Conservation (phyloP, 2,113 vertebrate species). For the Nyctibius bracteatus region DNA sequence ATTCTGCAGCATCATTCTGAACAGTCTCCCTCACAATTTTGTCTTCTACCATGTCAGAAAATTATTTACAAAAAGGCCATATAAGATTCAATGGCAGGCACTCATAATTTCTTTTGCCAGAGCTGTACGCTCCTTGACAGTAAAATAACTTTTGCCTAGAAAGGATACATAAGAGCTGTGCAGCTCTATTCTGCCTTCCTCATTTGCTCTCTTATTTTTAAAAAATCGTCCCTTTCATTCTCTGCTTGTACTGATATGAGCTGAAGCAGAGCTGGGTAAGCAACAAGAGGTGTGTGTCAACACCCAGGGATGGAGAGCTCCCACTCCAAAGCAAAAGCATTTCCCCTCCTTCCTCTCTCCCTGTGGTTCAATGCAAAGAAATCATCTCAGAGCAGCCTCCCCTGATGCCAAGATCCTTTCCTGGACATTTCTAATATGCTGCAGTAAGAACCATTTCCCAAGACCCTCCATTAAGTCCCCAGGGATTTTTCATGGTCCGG, state of each 20-base stretch:
- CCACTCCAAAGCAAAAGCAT: neutral
- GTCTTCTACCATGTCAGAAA: neutral
- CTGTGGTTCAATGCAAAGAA: neutral
- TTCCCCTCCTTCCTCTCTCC: neutral
- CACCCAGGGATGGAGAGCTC: neutral
- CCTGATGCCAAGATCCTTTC: neutral
- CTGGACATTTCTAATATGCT: neutral
- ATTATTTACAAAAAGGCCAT: neutral
- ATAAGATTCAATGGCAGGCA: neutral
- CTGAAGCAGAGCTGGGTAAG: neutral
- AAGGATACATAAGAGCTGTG: neutral
- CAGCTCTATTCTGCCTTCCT: neutral
- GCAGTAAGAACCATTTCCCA: neutral
- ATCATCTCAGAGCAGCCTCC: neutral
- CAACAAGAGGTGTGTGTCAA: neutral
- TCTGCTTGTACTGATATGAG: neutral
- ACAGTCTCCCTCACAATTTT: neutral
- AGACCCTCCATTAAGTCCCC: neutral
- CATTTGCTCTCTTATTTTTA: neutral
- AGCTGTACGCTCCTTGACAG: neutral
- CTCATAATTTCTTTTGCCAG: neutral
- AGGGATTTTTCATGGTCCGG: neutral
- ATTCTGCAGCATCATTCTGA: neutral
- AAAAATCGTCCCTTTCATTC: neutral
- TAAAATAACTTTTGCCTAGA: neutral